A percentile compares a stretch with the other conserved stretches of the same genome.
phyloP scores from a whole-genome alignment of 2,797 vertebrate genomes.

The Sebastes paucispinis region DNA sequence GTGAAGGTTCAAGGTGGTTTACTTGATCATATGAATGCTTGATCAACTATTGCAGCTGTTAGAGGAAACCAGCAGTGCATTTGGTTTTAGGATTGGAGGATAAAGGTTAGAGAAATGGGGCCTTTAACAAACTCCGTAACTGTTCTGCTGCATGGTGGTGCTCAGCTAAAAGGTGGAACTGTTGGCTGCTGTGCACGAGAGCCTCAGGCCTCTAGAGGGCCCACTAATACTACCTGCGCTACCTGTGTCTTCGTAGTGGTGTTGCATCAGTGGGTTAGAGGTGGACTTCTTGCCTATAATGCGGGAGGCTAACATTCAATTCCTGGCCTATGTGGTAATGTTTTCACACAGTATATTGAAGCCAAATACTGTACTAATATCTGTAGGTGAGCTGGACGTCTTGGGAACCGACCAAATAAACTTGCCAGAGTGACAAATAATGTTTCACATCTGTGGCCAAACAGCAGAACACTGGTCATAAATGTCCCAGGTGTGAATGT shows the following conservation, averaged over 20 bases:
- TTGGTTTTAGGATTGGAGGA: not conserved
- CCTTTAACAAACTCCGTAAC: not conserved
- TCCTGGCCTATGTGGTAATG: not conserved
- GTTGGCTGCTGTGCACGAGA: not conserved
- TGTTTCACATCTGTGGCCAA: constrained; percentile 2
- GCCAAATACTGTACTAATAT: not conserved
- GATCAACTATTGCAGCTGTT: not conserved
- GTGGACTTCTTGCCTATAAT: not conserved
- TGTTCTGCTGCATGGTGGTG: not conserved
- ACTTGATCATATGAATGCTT: not conserved
- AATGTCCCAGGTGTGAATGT: constrained; percentile 32
- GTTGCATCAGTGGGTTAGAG: constrained; percentile 18
- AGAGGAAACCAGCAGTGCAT: constrained; percentile 5
- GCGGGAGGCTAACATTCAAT: not conserved
- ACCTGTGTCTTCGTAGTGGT: not conserved
- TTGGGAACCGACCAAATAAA: not conserved
- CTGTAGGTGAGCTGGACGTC: not conserved
- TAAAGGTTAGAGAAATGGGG: constrained; percentile 5
- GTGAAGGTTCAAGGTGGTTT: not conserved
- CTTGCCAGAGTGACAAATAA: not conserved
- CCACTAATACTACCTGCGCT: constrained; percentile 47
- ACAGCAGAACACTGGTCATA: constrained; percentile 4
- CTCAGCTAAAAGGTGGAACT: not conserved
- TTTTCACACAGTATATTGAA: not conserved
- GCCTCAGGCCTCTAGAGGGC: constrained; percentile 58